phyloP scores from a whole-genome alignment of 2,113 vertebrate species.

The Puntigrus tetrazona region DNA sequence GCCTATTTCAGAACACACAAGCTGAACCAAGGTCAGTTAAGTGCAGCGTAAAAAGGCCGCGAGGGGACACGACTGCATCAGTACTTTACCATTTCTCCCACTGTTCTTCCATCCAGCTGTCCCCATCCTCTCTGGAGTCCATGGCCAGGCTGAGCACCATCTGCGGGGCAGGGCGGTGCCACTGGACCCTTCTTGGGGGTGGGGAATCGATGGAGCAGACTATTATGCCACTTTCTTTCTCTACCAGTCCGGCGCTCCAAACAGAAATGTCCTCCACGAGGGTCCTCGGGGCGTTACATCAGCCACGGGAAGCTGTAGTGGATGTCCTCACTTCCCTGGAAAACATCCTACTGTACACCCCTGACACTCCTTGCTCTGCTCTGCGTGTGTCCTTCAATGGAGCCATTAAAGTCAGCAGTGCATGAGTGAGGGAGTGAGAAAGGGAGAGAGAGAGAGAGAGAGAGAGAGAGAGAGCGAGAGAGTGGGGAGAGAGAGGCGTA shows the following conservation, averaged over 20 bases:
- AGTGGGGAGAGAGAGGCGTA: slow-evolving; percentile 24
- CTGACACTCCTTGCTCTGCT: slow-evolving; percentile 44
- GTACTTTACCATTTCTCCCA: slow-evolving; percentile 88
- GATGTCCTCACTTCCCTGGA: slow-evolving; percentile 27
- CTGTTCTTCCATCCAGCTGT: slow-evolving; percentile 89
- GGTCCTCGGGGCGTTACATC: slow-evolving; percentile 36
- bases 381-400: slow-evolving; percentile 47
- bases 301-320: slow-evolving; percentile 10
- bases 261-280: slow-evolving; percentile 11
- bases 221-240: slow-evolving; percentile 48
- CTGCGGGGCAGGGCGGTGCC: slow-evolving; percentile 55
- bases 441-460: slow-evolving; percentile 41
- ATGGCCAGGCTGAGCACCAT: slow-evolving; percentile 83
- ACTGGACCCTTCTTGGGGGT: slow-evolving; percentile 18
- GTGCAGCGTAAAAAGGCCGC: not conserved
- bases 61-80: not conserved
- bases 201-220: slow-evolving; percentile 51
- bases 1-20: not conserved
- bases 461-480: slow-evolving; percentile 38
- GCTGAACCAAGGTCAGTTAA: slow-evolving; percentile 31
- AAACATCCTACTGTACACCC: slow-evolving; percentile 25
- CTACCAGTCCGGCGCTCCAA: not conserved
- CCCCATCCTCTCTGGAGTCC: slow-evolving; percentile 83
- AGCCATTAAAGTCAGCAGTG: slow-evolving; percentile 46
- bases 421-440: slow-evolving; percentile 33